Evolutionary conservation across 2,113 vertebrate genomes (phyloP).

Genomic region (Pseudopipra pipra): DNA sequence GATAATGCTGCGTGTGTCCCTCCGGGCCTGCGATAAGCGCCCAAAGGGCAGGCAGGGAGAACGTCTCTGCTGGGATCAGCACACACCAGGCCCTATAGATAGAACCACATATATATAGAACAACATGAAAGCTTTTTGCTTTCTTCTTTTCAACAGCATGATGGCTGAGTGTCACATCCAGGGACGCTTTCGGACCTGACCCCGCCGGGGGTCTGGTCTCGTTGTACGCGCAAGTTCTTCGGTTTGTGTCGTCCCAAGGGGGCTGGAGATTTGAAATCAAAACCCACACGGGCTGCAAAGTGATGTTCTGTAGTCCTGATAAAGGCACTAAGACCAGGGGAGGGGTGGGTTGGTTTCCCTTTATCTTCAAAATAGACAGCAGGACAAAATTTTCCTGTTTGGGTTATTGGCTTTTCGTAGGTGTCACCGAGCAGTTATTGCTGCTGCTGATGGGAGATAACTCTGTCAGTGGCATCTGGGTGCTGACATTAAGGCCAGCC

Average conservation of each 20-base stretch:
- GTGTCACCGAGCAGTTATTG: background rate
- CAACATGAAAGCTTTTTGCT: constrained; percentile 60
- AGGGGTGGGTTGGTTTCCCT: background rate
- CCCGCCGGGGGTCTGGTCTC: background rate
- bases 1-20: constrained; percentile 69
- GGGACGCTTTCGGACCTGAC: background rate
- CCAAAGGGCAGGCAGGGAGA: constrained; percentile 66
- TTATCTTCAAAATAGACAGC: background rate
- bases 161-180: background rate
- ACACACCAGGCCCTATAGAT: constrained; percentile 51
- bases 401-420: background rate
- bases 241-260: background rate
- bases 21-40: constrained; percentile 63
- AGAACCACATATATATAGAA: constrained; percentile 74
- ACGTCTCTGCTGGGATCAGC: constrained; percentile 69
- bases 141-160: constrained; percentile 45
- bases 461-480: constrained; percentile 48
- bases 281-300: background rate
- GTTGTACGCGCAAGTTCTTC: background rate
- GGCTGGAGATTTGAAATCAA: background rate
- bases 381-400: background rate
- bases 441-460: constrained; percentile 34
- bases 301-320: accelerated
- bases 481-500: constrained; percentile 32
- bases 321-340: background rate